These are phyloP conservation scores for Augochlora pura DNA, from an alignment of 1,140 invertebrate genomes.

Conservation along the genomic window DNA sequence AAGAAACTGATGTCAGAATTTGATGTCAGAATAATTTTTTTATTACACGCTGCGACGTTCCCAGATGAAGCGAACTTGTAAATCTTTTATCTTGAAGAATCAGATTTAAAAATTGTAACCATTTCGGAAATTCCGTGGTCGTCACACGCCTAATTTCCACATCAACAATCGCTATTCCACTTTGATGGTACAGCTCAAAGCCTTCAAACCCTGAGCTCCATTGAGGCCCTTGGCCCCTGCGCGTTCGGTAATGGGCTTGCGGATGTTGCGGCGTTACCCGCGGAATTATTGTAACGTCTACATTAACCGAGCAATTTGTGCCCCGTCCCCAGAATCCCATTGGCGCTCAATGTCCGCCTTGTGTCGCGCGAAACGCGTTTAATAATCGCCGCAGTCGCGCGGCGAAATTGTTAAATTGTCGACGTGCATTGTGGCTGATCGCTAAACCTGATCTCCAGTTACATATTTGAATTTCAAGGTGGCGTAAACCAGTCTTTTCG, in stretches of 20 bases:
- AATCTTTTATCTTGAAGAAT: too few relatives aligned
- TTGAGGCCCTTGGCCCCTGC: background rate
- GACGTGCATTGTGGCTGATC: background rate
- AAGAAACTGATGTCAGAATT: too few relatives aligned
- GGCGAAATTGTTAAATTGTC: background rate
- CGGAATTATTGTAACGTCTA: conserved; percentile 11
- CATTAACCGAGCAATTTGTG: conserved; percentile 19
- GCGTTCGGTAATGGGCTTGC: background rate
- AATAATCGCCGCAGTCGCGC: background rate
- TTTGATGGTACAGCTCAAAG: background rate
- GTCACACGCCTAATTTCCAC: background rate
- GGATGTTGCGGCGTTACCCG: background rate
- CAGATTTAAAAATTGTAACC: background rate
- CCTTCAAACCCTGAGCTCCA: background rate
- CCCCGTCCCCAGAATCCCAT: background rate
- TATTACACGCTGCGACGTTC: too few relatives aligned
- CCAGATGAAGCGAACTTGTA: too few relatives aligned
- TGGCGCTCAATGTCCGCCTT: background rate
- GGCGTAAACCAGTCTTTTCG: too few relatives aligned
- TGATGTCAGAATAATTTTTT: too few relatives aligned
- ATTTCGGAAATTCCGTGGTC: background rate
- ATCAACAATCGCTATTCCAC: background rate
- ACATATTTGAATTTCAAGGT: too few relatives aligned
- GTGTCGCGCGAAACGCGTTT: background rate
- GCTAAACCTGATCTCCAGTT: background rate